Evolutionary conservation across 2,888 invertebrate genomes (phyloP).

Genomic region (Dicycla oo): DNA sequence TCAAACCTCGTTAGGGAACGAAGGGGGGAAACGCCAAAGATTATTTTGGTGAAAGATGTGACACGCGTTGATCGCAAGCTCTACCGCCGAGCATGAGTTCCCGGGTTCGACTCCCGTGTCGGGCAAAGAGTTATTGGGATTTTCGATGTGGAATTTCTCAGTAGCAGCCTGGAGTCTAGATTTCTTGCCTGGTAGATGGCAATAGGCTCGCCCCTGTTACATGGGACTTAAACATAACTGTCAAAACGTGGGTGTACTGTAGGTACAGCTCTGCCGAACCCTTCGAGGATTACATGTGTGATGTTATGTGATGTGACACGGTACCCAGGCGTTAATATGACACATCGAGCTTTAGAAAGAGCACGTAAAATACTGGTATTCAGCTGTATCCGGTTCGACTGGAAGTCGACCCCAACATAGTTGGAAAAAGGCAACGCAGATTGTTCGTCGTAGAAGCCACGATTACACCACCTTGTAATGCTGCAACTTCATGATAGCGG

Average conservation of each 20-base stretch:
- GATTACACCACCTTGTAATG: slow-evolving; percentile 9
- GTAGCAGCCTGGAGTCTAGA: neutral
- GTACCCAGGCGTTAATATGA: no score
- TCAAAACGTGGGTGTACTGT: no score
- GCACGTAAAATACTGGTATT: no score
- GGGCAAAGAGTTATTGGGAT: no score
- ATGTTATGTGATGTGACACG: no score
- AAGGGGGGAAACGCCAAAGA: slow-evolving; percentile 41
- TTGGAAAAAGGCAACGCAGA: neutral
- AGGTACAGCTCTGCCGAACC: no score
- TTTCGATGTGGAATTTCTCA: neutral
- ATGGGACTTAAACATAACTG: no score
- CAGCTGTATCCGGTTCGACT: no score
- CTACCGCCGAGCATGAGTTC: neutral
- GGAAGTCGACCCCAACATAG: neutral
- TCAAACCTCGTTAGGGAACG: slow-evolving; percentile 34
- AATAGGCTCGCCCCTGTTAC: no score
- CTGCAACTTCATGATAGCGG: no score
- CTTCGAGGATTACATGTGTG: no score
- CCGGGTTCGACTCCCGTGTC: neutral
- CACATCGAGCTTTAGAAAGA: no score
- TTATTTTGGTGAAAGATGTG: slow-evolving; percentile 28
- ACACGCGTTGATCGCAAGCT: neutral
- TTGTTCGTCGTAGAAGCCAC: neutral
- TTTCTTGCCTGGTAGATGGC: neutral